phyloP scores from a whole-genome alignment of 2,113 vertebrate genomes.

The Leucoraja erinaceus region DNA sequence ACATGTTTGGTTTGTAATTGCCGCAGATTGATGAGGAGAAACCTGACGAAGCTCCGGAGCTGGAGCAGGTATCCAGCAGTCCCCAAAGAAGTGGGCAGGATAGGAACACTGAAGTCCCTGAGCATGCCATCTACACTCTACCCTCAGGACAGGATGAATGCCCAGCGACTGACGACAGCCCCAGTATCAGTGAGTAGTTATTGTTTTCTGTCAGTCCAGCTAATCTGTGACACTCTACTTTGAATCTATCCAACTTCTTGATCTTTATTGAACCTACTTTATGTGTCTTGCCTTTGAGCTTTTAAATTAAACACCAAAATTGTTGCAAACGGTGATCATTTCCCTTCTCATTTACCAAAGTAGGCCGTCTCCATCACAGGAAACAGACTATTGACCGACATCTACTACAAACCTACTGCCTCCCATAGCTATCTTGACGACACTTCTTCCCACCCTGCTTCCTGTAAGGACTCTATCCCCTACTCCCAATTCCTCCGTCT shows the following conservation, averaged over 20 bases:
- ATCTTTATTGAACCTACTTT: not conserved
- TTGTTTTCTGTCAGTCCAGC: not conserved
- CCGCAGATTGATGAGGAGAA: slow-evolving; percentile 13
- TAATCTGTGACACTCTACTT: not conserved
- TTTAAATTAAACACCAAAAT: too few relatives aligned
- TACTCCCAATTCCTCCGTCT: too few relatives aligned
- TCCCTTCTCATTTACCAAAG: too few relatives aligned
- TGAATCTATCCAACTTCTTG: not conserved
- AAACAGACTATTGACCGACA: too few relatives aligned
- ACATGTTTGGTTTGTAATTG: not conserved
- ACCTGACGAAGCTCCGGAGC: not conserved
- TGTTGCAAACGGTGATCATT: too few relatives aligned
- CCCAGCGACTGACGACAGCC: not conserved
- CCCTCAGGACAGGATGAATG: not conserved
- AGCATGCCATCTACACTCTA: slow-evolving; percentile 31
- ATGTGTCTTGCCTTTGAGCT: not conserved
- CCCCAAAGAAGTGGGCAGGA: slow-evolving; percentile 1
- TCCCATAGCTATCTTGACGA: too few relatives aligned
- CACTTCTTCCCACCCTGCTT: too few relatives aligned
- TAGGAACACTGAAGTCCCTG: slow-evolving; percentile 1
- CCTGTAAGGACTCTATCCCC: too few relatives aligned
- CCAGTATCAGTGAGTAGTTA: slow-evolving; percentile 3
- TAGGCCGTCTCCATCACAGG: too few relatives aligned
- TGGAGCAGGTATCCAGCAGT: not conserved
- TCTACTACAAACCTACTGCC: too few relatives aligned